These are phyloP conservation scores for Tenebrio molitor DNA, from an alignment of 1,140 invertebrate genomes.

Conservation along the genomic window DNA sequence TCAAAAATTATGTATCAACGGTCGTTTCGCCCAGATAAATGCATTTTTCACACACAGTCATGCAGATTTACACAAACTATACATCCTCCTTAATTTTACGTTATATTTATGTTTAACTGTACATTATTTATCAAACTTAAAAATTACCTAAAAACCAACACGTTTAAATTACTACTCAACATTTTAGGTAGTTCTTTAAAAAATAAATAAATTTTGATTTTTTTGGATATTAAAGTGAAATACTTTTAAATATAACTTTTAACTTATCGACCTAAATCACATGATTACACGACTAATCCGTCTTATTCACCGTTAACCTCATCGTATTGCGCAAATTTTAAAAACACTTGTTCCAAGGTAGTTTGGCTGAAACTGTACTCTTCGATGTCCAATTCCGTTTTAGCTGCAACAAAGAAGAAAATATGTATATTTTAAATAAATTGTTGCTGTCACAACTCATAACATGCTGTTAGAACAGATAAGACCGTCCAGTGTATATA, in stretches of 20 bases:
- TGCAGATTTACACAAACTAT: conserved; percentile 28
- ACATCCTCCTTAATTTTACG: conserved; percentile 19
- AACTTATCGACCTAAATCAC: conserved; percentile 35
- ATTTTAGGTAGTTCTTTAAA: conserved; percentile 1
- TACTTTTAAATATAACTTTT: conserved; percentile 2
- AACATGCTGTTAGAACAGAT: no score
- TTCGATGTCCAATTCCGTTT: conserved; percentile 79
- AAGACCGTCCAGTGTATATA: no score
- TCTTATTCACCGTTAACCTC: conserved; percentile 65
- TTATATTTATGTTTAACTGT: conserved; percentile 1
- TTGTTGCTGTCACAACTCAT: no score
- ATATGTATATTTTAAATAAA: no score
- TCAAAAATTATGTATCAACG: conserved; percentile 3
- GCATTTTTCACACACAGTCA: conserved; percentile 33
- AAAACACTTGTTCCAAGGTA: conserved; percentile 87
- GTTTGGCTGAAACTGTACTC: conserved; percentile 91
- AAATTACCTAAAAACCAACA: conserved; percentile 20
- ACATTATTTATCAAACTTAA: background rate
- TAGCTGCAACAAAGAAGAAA: conserved; percentile 75
- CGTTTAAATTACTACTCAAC: conserved; percentile 16
- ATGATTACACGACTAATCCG: conserved; percentile 4
- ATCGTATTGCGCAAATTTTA: conserved; percentile 87
- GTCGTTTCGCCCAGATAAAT: background rate
- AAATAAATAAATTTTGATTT: conserved; percentile 33
- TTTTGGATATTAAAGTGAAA: conserved; percentile 12